Base-by-base conservation (phyloP, 2,888 invertebrate genomes). In the Rhabditophanes sp. region DNA sequence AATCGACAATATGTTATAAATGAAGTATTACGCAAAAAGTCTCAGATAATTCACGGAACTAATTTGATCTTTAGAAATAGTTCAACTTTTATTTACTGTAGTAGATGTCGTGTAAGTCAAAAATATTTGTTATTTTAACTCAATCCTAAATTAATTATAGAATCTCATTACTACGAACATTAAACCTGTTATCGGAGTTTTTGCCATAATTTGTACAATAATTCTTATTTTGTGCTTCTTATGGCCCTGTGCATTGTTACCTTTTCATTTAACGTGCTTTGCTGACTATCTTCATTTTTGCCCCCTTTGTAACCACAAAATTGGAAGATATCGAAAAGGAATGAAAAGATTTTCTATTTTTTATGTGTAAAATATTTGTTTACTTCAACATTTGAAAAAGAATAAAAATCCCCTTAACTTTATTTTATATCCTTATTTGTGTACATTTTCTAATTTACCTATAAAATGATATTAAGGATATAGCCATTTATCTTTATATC, bases 171-270 rank as follows among this genome's bases (percentile, higher is more conserved):
- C 51, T 29, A 56, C 59, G 9, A 47, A 50, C 17, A 47, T 53
- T 9, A 46, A 48, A 7, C 46, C 48, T 5, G 51, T 48, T 19
- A 36, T 46, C 18, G 59, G 59, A n/a, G 26, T 41, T 7, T 56
- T 59, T 34, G 55, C 56, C 21, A 41, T 44, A 30, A 29, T 49
- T n/a, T 49, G 45, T 7, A 46, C 47, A 17, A 27, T 46, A 15
- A 27, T 51, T 4, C 46, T 54, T 36, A 42, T 48, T 7, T 16
- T 49, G 8, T 34, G 50, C 6, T 35, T 55, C 26, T 43, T 60
- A 11, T 59, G 56, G 54, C 59, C 59, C 9, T 56, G 55, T 30
- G 51, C 56, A 3, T 47, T 56, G 7, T 38, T 55, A 17, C 59
- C 59, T 1, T 56, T 46, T 31, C 54, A 46, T 26, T 40, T 59